These are phyloP conservation scores for Styela plicata DNA, from an alignment of 23 tunicate species.

Conservation along the genomic window DNA sequence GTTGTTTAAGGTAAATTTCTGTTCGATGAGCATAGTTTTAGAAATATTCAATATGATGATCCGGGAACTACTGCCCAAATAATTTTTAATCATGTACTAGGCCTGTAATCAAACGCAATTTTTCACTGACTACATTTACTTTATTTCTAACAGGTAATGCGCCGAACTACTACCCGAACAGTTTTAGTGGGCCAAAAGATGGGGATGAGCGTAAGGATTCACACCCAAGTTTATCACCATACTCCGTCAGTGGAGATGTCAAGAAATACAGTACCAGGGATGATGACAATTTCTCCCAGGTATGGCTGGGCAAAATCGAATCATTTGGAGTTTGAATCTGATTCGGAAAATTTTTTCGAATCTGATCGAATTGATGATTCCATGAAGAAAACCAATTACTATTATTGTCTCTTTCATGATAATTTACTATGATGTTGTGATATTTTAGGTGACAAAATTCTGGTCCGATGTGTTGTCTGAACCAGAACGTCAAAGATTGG, in stretches of 20 bases:
- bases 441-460: constrained; percentile 52
- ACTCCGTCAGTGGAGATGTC: constrained; percentile 50
- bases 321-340: no score
- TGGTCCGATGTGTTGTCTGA: constrained; percentile 71
- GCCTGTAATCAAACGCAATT: no score
- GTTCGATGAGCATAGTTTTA: no score
- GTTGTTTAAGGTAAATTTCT: no score
- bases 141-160: constrained; percentile 75
- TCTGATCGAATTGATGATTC: no score
- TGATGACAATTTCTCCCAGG: constrained; percentile 93
- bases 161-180: constrained; percentile 97
- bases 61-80: no score
- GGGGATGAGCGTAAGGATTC: constrained; percentile 35
- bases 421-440: background rate
- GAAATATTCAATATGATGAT: no score
- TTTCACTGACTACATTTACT: no score
- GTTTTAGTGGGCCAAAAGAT: constrained; percentile 82
- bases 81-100: no score
- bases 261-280: constrained; percentile 76
- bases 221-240: constrained; percentile 11
- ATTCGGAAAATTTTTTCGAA: no score
- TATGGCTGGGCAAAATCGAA: no score
- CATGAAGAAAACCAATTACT: background rate
- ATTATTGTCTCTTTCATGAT: background rate
- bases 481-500: constrained; percentile 74